Percentiles rank a stretch among this genome's conserved stretches.
phyloP scores from a whole-genome alignment of 2,888 invertebrate species.

The Melipona bicolor region DNA sequence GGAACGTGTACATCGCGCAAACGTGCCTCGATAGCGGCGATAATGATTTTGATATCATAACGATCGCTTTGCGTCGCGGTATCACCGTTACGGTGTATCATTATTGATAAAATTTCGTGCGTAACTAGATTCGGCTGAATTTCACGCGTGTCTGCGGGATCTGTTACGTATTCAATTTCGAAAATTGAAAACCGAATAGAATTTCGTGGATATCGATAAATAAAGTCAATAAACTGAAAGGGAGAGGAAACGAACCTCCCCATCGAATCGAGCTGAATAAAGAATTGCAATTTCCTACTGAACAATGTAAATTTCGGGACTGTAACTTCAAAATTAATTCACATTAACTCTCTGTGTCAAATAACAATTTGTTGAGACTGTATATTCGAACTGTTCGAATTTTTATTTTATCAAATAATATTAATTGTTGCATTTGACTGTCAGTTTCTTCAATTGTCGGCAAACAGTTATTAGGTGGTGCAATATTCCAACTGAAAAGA shows the following conservation, averaged over 20 bases:
- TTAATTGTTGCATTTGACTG: too few species aligned
- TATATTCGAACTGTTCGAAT: background rate
- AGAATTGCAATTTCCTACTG: background rate
- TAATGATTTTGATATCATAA: constrained; percentile 27
- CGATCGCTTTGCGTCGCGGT: constrained; percentile 14
- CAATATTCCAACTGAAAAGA: too few species aligned
- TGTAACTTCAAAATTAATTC: background rate
- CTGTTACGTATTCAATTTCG: constrained; percentile 14
- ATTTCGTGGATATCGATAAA: constrained; percentile 2
- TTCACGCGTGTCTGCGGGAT: background rate
- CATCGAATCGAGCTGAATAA: background rate
- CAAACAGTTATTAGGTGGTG: too few species aligned
- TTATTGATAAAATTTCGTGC: constrained; percentile 22
- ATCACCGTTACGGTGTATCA: constrained; percentile 24
- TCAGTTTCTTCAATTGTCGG: too few species aligned
- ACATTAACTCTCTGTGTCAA: background rate
- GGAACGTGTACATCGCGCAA: background rate
- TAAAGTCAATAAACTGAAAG: background rate
- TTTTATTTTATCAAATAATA: too few species aligned
- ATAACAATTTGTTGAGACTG: background rate
- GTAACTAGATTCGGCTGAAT: constrained; percentile 17
- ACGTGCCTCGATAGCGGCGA: constrained; percentile 9
- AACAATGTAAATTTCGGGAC: background rate
- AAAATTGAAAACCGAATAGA: constrained; percentile 12
- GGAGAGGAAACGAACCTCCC: background rate